Evolutionary conservation across 2,888 invertebrate species (phyloP), one percentile per base, ranked within the genome.

Genomic region (Campopleginae sp.): DNA sequence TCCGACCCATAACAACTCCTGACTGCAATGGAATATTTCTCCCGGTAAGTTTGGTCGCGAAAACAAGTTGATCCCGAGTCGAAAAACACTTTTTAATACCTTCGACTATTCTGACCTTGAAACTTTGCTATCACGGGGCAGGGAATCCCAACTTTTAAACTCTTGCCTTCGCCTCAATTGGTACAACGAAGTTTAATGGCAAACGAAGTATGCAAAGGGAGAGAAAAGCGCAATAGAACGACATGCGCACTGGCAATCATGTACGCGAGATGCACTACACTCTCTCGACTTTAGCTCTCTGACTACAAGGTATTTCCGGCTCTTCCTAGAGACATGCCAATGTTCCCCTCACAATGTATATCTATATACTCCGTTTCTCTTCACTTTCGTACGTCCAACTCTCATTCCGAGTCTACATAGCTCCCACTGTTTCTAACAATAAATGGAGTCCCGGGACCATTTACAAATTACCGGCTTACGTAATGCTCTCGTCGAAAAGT

Each of bases 281-380:
- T 51, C 19, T 51, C 51, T 78, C 58, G 58, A 68, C 78, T 70
- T 70, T 46, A 33, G 61, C 65, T 38, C 42, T 54, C 33, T 72
- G 54, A 75, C 58, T 71, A 71, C 70, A 82, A 85, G 71, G 82
- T 85, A 82, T 85, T 85, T 85, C 79, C 82, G 85, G 79, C 78
- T 71, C 46, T 65, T 42, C 33, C 75, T 27, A 19, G 63, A 33
- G 58, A 19, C 38, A 38, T 80, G 72, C 78, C 74, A 66, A 78
- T 80, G 61, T 23, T 70, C 51, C 46, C 51, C 46, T 31, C 4
- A n/a, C 77, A 31, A 23, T 44, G 12, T 78, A 44, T 70, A 54
- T 31, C 7, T 51, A 51, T 46, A 74, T 38, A 75, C 17, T 42
- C 19, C 7, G 23, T 54, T 72, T n/a, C 38, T 44, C n/a, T 54